Conservation (phyloP, 2,888 invertebrate species). For the Oasisia sp. region DNA sequence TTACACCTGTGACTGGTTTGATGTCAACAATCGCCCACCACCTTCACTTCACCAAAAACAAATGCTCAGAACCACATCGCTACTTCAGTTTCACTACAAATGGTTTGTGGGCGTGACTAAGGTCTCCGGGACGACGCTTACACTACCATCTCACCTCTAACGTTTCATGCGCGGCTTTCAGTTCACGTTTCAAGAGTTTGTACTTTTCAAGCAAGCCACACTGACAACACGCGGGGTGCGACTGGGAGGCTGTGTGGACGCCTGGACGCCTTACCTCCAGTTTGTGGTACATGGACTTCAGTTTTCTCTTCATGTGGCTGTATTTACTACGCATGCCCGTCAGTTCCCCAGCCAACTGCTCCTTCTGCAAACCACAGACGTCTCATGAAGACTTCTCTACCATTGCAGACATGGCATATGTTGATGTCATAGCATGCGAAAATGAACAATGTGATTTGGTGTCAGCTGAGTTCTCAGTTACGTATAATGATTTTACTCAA, state of each 20-base stretch:
- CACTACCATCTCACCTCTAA: background rate
- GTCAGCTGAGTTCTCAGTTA: too few species aligned
- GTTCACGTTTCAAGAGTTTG: background rate
- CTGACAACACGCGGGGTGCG: background rate
- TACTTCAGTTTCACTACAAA: too few species aligned
- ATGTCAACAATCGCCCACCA: too few species aligned
- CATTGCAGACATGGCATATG: background rate
- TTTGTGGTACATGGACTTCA: background rate
- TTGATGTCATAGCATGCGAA: too few species aligned
- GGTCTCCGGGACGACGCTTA: too few species aligned
- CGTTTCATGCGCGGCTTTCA: background rate
- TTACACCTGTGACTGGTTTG: too few species aligned
- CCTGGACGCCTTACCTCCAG: conserved; percentile 12
- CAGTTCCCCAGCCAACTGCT: background rate
- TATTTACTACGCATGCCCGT: background rate
- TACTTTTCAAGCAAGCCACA: conserved; percentile 17
- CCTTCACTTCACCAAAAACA: too few species aligned
- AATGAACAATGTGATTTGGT: too few species aligned
- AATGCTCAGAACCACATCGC: too few species aligned
- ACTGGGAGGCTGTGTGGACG: background rate
- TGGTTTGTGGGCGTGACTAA: too few species aligned
- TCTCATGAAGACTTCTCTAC: background rate
- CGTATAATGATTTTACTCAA: too few species aligned
- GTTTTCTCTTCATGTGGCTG: background rate
- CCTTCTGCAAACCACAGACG: background rate